Conservation (phyloP, 2,888 invertebrate species). For the Tuta absoluta region DNA sequence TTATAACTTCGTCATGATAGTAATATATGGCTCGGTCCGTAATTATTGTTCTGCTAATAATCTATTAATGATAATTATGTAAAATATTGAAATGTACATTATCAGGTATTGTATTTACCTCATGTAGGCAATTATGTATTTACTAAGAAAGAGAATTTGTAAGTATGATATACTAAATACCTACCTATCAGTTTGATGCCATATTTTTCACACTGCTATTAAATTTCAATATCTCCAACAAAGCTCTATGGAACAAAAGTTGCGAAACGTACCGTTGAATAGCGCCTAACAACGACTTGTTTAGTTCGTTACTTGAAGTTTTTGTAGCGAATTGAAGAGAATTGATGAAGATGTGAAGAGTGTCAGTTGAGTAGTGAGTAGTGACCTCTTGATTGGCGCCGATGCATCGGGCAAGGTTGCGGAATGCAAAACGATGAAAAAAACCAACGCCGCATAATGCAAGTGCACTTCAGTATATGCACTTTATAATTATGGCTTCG, state of each 20-base stretch:
- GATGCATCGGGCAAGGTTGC: slow-evolving; percentile 50
- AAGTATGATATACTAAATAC: not conserved
- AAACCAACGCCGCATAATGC: slow-evolving; percentile 27
- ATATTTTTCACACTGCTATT: not conserved
- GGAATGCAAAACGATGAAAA: slow-evolving; percentile 41
- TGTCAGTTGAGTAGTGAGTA: slow-evolving; percentile 57
- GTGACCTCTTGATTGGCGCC: slow-evolving; percentile 64
- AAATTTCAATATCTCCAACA: slow-evolving; percentile 3
- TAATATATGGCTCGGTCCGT: not conserved
- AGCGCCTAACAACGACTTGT: slow-evolving; percentile 47
- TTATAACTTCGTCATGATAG: slow-evolving; percentile 8
- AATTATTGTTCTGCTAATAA: not conserved
- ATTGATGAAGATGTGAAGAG: slow-evolving; percentile 59
- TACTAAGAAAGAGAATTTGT: not conserved
- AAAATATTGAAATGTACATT: not conserved
- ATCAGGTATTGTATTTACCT: too few species aligned
- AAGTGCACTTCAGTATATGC: slow-evolving; percentile 27
- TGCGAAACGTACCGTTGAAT: slow-evolving; percentile 42
- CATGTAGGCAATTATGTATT: too few species aligned
- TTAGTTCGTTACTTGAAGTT: slow-evolving; percentile 45
- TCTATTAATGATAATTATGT: not conserved
- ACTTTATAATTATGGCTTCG: slow-evolving; percentile 28
- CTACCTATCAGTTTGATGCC: not conserved
- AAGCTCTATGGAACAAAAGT: slow-evolving; percentile 17
- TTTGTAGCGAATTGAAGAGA: slow-evolving; percentile 57